Conservation (phyloP, 2,797 vertebrate genomes). For the Sebastes trivittatus region DNA sequence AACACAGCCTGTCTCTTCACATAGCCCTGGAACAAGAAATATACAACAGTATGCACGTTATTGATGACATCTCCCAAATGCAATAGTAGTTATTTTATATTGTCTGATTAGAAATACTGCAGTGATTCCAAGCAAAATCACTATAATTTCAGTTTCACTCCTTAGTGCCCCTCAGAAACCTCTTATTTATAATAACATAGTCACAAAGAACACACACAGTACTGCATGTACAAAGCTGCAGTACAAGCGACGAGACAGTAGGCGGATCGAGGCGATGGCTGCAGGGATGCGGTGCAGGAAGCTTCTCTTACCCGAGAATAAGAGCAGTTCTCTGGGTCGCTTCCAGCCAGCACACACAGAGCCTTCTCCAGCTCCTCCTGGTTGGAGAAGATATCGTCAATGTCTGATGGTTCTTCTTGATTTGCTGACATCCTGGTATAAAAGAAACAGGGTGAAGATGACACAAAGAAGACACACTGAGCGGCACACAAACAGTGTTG, state of each 20-base stretch:
- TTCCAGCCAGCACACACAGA: conserved; percentile 88
- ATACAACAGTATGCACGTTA: neutral
- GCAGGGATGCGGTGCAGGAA: conserved; percentile 8
- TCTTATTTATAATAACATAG: neutral
- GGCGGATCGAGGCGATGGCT: neutral
- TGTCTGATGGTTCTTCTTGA: conserved; percentile 43
- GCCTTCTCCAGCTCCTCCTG: conserved; percentile 87
- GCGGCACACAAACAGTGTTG: conserved; percentile 24
- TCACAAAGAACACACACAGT: neutral
- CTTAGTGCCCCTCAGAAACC: neutral
- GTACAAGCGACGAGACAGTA: neutral
- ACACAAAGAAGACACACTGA: neutral
- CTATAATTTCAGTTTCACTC: neutral
- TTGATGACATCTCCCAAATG: neutral
- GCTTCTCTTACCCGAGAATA: conserved; percentile 85
- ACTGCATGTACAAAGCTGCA: neutral
- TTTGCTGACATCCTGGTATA: conserved; percentile 66
- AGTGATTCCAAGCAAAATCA: neutral
- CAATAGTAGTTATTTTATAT: neutral
- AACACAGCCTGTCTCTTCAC: conserved; percentile 94
- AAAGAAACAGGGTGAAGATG: neutral
- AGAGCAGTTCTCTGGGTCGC: conserved; percentile 92
- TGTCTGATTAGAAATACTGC: neutral
- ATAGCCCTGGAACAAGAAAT: conserved; percentile 82
- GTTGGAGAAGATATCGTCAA: conserved; percentile 75